Evolutionary conservation across 1,140 invertebrate genomes (phyloP).

Genomic region (Piezodorus guildinii): DNA sequence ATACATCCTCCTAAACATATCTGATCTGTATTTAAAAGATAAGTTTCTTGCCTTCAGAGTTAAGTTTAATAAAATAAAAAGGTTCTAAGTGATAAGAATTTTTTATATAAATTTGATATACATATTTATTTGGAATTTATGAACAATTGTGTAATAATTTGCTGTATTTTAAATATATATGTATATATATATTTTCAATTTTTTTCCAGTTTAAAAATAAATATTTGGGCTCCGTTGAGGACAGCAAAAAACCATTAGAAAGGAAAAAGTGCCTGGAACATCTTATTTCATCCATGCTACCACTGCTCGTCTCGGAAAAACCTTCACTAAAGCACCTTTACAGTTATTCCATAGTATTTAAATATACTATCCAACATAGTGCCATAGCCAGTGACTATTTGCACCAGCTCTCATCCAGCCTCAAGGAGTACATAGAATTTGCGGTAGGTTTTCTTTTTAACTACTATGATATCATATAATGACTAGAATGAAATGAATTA

Average conservation of each 20-base stretch:
- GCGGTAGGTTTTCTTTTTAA: not conserved
- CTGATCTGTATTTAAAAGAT: too few species aligned
- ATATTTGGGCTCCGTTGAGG: not conserved
- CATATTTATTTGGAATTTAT: too few species aligned
- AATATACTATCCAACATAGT: not conserved
- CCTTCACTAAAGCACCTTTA: not conserved
- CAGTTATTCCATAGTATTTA: not conserved
- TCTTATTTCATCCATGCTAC: not conserved
- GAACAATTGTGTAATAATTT: too few species aligned
- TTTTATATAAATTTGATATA: too few species aligned
- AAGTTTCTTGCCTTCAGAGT: too few species aligned
- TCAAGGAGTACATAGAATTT: not conserved
- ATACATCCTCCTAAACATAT: too few species aligned
- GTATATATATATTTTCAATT: too few species aligned
- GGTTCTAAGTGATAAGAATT: too few species aligned
- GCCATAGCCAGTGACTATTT: not conserved
- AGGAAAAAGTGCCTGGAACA: conserved; percentile 1
- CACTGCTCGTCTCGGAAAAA: not conserved
- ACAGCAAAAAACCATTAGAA: not conserved
- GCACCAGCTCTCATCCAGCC: not conserved
- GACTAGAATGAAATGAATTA: too few species aligned
- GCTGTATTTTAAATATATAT: too few species aligned
- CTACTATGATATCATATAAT: too few species aligned
- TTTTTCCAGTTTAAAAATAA: conserved; percentile 12
- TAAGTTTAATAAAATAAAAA: too few species aligned